These are phyloP conservation scores for Dryomyza anilis DNA, from an alignment of 2,888 invertebrate genomes.

Conservation along the genomic window DNA sequence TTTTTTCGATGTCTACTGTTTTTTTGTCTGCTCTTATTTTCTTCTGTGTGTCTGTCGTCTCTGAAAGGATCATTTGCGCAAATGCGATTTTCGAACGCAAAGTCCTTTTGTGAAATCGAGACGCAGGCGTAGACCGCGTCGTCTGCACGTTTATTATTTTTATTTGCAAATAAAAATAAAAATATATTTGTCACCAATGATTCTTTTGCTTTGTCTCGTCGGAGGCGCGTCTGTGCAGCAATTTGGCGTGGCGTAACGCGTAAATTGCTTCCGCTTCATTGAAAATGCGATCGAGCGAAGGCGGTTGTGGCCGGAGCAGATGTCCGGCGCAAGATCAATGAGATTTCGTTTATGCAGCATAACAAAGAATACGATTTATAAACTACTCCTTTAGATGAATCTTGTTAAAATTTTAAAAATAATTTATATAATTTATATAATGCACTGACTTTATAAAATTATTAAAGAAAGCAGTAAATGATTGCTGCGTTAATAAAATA, in stretches of 20 bases:
- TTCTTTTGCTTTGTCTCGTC: too few species aligned
- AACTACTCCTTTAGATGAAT: too few species aligned
- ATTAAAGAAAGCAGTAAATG: too few species aligned
- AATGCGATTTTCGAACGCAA: conserved; percentile 33
- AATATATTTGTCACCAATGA: too few species aligned
- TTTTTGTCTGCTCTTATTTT: not conserved
- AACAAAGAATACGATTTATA: too few species aligned
- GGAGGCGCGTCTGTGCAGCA: conserved; percentile 23
- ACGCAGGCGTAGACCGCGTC: conserved; percentile 5
- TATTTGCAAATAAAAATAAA: not conserved
- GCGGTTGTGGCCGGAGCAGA: not conserved
- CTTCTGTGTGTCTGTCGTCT: not conserved
- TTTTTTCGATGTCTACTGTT: too few species aligned
- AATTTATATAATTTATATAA: too few species aligned
- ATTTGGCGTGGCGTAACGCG: conserved; percentile 27
- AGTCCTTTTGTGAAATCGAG: not conserved
- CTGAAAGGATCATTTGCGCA: conserved; percentile 49
- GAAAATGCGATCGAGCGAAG: not conserved
- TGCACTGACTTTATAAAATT: too few species aligned
- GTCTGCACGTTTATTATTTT: not conserved
- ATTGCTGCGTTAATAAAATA: too few species aligned
- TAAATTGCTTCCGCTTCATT: conserved; percentile 15
- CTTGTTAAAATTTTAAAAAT: too few species aligned
- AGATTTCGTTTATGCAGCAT: too few species aligned
- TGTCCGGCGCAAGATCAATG: too few species aligned